Evolutionary conservation across 2,888 invertebrate species (phyloP), one percentile per base, ranked within the genome.

Genomic region (Luperina testacea): DNA sequence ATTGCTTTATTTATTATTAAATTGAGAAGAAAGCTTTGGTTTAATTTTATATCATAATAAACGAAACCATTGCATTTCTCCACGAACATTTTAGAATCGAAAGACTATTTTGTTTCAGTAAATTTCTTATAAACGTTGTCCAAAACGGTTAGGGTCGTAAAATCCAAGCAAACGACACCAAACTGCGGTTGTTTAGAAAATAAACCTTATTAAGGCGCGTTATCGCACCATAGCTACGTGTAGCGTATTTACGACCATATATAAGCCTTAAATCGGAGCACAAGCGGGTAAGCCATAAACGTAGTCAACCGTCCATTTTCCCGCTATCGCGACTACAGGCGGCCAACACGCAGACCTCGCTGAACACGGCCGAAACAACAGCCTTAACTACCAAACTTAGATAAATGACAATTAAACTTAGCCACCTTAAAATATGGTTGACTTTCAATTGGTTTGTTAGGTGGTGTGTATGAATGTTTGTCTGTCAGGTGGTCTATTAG

Each of bases 241-340:
- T 93, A 92, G 87, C 85, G 90, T 94, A 95, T 95, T 95, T 94
- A 95, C 93, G 93, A 92, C 92, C 91, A 92, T 89, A 94, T 95
- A 93, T 94, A 93, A 91, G 92, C 93, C 92, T 95, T 94, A 95
- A 95, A 94, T 95, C 93, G 91, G 92, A 93, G 92, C 93, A 94
- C 94, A 92, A 92, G 93, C 94, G 93, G 95, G 93, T 92, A 93
- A 94, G 95, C 95, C 94, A 94, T 96, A 96, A 96, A 96, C 95
- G 96, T 96, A 95, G 95, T 95, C 96, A 96, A 96, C 95, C 96
- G 95, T 96, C 94, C 96, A 96, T 97, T 96, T 96, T 95, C 95
- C 94, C 93, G 93, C 95, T 96, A 96, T 96, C 96, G 94, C 93
- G 91, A 92, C 94, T 94, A 94, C 94, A 93, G 92, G 91, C 94